Conservation (phyloP, 1,140 invertebrate species). For the Drosophila triauraria region DNA sequence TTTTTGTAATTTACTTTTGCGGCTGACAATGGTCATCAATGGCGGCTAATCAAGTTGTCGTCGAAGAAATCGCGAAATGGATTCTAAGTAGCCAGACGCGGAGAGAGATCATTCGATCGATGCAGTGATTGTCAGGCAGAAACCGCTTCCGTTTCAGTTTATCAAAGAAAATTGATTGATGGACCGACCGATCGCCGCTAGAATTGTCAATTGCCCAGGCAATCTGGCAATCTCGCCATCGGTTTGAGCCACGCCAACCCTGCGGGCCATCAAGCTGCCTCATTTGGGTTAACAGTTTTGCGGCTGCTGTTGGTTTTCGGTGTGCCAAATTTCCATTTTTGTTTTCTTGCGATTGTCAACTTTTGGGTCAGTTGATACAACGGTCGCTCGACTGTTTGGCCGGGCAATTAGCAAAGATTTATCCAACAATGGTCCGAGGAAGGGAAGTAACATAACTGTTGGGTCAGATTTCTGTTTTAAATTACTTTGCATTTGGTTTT, state of each 20-base stretch:
- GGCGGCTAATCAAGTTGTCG: slow-evolving; percentile 67
- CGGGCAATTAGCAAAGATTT: slow-evolving; percentile 67
- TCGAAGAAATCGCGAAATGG: slow-evolving; percentile 75
- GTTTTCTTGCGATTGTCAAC: slow-evolving; percentile 65
- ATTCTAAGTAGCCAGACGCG: slow-evolving; percentile 60
- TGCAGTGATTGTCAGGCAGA: slow-evolving; percentile 62
- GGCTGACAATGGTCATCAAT: slow-evolving; percentile 71
- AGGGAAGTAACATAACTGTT: slow-evolving; percentile 56
- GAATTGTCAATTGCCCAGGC: slow-evolving; percentile 44
- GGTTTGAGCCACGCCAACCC: slow-evolving; percentile 28
- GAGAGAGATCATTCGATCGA: slow-evolving; percentile 43
- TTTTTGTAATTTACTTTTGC: slow-evolving; percentile 72
- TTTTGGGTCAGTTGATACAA: slow-evolving; percentile 68
- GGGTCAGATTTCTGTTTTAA: slow-evolving; percentile 29
- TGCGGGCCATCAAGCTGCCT: slow-evolving; percentile 23
- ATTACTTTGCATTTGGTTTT: slow-evolving; percentile 39
- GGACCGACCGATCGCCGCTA: slow-evolving; percentile 30
- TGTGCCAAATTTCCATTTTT: slow-evolving; percentile 76
- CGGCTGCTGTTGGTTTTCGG: slow-evolving; percentile 40
- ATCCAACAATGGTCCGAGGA: slow-evolving; percentile 60
- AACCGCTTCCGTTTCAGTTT: slow-evolving; percentile 81
- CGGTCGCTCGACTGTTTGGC: slow-evolving; percentile 36
- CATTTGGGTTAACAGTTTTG: slow-evolving; percentile 59
- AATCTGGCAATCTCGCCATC: slow-evolving; percentile 19
- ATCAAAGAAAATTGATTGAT: slow-evolving; percentile 75